Percentiles rank a stretch among this genome's conserved stretches.
Conservation (phyloP, 2,797 vertebrate genomes). For the Borostomias antarcticus region DNA sequence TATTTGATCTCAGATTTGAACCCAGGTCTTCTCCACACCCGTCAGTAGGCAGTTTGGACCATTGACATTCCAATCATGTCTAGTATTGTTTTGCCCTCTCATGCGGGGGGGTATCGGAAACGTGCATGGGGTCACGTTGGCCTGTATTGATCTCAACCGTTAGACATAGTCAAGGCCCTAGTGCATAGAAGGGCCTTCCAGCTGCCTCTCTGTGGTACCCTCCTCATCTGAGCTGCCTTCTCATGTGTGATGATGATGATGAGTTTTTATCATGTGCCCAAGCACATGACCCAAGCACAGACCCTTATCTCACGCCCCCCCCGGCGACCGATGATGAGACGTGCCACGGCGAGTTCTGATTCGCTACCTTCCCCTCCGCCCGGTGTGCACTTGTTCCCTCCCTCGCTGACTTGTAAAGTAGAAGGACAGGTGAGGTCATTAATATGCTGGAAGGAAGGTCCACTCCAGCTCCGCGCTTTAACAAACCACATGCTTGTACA, state of each 20-base stretch:
- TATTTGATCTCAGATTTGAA: no score
- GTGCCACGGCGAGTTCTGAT: neutral
- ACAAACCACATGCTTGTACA: no score
- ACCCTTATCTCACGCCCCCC: neutral
- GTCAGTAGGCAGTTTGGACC: slow-evolving; percentile 29
- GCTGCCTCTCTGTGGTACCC: slow-evolving; percentile 38
- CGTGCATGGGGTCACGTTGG: neutral
- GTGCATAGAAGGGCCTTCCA: slow-evolving; percentile 14
- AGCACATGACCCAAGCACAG: slow-evolving; percentile 28
- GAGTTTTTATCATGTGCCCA: slow-evolving; percentile 35
- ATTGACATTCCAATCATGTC: slow-evolving; percentile 43
- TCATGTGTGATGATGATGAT: slow-evolving; percentile 24
- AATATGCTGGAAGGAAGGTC: neutral
- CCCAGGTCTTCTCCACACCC: slow-evolving; percentile 9
- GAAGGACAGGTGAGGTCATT: neutral
- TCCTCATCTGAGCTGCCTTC: slow-evolving; percentile 21
- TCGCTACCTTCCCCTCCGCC: neutral
- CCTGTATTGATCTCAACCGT: neutral
- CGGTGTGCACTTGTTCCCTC: neutral
- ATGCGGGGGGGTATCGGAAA: neutral
- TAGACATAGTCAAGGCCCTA: neutral
- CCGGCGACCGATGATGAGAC: neutral
- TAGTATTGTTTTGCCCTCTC: slow-evolving; percentile 26
- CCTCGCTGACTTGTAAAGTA: neutral
- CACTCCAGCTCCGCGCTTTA: neutral